Percentiles rank a stretch among this genome's conserved stretches.
These are phyloP conservation scores for Calliscelio sp. DNA, from an alignment of 2,888 invertebrate genomes.

Conservation along the genomic window DNA sequence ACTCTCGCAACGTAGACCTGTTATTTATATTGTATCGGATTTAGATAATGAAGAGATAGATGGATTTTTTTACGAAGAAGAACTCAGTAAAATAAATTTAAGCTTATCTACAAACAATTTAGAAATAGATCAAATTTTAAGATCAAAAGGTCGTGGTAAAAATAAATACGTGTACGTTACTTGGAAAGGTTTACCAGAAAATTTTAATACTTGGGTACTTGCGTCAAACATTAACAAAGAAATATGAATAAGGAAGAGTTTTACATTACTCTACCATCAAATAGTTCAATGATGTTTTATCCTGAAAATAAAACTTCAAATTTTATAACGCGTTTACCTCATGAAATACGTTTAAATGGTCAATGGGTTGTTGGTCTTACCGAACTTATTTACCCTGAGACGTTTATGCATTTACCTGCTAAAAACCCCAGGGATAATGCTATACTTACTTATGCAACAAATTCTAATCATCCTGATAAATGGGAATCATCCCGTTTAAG, in stretches of 20 bases:
- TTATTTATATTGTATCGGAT: conserved; percentile 24
- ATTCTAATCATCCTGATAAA: no score
- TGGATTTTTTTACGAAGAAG: conserved; percentile 29
- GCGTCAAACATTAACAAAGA: not conserved
- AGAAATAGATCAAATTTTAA: conserved; percentile 22
- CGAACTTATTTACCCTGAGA: conserved; percentile 10
- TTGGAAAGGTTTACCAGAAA: conserved; percentile 3
- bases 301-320: conserved; percentile 29
- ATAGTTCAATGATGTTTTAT: conserved; percentile 32
- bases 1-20: not conserved
- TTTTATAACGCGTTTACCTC: conserved; percentile 3
- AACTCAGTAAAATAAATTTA: not conserved
- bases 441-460: no score
- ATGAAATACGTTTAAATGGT: conserved; percentile 17
- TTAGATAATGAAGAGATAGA: conserved; percentile 17
- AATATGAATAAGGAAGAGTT: conserved; percentile 23
- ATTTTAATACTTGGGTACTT: conserved; percentile 3
- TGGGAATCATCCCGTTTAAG: no score
- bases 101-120: not conserved
- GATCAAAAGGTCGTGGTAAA: conserved; percentile 19
- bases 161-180: conserved; percentile 9
- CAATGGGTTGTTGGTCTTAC: conserved; percentile 21
- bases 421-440: no score
- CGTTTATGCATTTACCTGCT: no score
- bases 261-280: conserved; percentile 30